Conservation (phyloP, 2,797 vertebrate species). For the Fistularia commersonii region DNA sequence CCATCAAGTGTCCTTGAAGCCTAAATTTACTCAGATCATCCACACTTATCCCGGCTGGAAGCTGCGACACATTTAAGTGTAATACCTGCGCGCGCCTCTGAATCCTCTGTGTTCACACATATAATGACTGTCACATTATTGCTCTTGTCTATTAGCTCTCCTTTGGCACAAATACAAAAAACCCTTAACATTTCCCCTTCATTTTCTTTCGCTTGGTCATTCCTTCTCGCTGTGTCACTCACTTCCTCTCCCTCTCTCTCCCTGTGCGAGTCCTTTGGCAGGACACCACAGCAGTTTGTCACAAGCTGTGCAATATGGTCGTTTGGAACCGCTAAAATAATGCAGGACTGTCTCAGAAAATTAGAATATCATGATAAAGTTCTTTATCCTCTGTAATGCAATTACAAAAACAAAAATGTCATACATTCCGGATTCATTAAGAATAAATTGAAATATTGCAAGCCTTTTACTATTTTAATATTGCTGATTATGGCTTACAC, state of each 20-base stretch:
- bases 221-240: conserved; percentile 8
- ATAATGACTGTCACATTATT: conserved; percentile 28
- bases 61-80: conserved; percentile 36
- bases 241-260: conserved; percentile 5
- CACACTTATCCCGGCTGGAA: conserved; percentile 37
- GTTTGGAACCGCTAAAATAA: conserved; percentile 32
- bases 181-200: too few species aligned
- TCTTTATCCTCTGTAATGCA: too few species aligned
- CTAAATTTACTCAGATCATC: conserved; percentile 55
- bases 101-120: conserved; percentile 20
- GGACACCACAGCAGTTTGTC: conserved; percentile 45
- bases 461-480: too few species aligned
- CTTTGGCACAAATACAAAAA: conserved; percentile 31
- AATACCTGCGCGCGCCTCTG: conserved; percentile 10
- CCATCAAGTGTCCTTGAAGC: conserved; percentile 73
- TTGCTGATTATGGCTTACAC: too few species aligned
- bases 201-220: background rate
- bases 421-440: too few species aligned
- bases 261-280: conserved; percentile 32
- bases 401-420: too few species aligned
- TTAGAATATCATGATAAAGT: too few species aligned
- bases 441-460: too few species aligned
- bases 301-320: conserved; percentile 36
- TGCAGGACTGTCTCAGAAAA: conserved; percentile 3
- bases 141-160: conserved; percentile 18